Percentiles rank a stretch among this genome's conserved stretches.
These are phyloP conservation scores for Eupithecia centaureata DNA, from an alignment of 2,888 invertebrate species.

Conservation along the genomic window DNA sequence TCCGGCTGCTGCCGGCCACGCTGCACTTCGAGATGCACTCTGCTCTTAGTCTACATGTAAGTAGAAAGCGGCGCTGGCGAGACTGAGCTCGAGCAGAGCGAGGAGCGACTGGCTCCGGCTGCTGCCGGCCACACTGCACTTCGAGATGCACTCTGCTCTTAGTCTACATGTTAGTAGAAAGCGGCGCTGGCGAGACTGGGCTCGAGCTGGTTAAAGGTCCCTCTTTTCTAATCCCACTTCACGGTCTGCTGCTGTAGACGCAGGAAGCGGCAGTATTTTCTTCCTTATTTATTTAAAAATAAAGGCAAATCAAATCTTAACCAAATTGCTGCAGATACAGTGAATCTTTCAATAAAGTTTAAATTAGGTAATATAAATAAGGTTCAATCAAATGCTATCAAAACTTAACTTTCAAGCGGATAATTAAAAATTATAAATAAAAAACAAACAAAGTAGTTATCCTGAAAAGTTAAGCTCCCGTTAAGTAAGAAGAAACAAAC, in stretches of 20 bases:
- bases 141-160: not conserved
- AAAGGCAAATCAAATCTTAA: no score
- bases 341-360: not conserved
- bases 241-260: not conserved
- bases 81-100: conserved; percentile 61
- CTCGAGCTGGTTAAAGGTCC: not conserved
- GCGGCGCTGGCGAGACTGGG: not conserved
- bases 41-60: not conserved
- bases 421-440: not conserved
- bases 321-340: not conserved
- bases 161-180: not conserved
- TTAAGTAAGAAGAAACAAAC: conserved; percentile 51
- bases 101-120: conserved; percentile 33
- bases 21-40: not conserved
- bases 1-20: not conserved
- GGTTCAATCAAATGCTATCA: not conserved
- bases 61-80: conserved; percentile 63
- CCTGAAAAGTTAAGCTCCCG: conserved; percentile 1
- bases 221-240: not conserved
- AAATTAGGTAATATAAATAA: not conserved
- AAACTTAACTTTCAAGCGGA: not conserved
- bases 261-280: not conserved
- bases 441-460: not conserved
- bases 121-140: not conserved
- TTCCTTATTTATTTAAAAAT: no score